Percentiles rank a stretch among this genome's conserved stretches.
Conservation (phyloP, 2,797 vertebrate genomes). For the Masticophis lateralis region DNA sequence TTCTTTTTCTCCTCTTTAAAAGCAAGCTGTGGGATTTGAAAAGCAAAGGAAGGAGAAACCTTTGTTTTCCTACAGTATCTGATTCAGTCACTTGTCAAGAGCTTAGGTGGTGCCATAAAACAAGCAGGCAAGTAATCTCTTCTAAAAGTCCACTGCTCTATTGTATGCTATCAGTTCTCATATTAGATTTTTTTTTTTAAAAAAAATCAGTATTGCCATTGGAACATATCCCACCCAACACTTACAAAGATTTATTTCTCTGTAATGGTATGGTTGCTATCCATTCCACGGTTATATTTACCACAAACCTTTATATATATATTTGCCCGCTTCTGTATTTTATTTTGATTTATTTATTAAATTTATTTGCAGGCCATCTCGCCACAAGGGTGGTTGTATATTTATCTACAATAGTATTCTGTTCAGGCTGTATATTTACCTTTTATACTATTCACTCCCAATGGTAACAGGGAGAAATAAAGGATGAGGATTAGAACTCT, state of each 20-base stretch:
- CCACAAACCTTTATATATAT: neutral
- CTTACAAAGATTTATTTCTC: neutral
- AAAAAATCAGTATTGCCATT: neutral
- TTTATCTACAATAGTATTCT: neutral
- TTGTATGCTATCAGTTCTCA: neutral
- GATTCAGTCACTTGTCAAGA: neutral
- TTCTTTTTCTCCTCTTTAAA: neutral
- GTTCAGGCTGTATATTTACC: neutral
- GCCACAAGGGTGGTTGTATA: neutral
- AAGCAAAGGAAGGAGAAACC: neutral
- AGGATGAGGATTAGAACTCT: neutral
- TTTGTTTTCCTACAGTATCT: neutral
- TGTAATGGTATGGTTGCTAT: neutral
- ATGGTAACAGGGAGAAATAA: conserved; percentile 4
- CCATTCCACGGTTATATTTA: neutral
- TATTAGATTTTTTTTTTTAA: conserved; percentile 6
- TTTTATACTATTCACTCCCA: neutral
- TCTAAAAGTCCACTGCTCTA: neutral
- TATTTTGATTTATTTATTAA: neutral
- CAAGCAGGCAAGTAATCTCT: neutral
- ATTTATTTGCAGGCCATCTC: neutral
- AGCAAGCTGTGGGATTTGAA: neutral
- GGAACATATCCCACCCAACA: neutral
- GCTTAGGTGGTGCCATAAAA: neutral
- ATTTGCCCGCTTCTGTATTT: neutral